Conservation (phyloP, 2,113 vertebrate genomes). For the Halcyon senegalensis region DNA sequence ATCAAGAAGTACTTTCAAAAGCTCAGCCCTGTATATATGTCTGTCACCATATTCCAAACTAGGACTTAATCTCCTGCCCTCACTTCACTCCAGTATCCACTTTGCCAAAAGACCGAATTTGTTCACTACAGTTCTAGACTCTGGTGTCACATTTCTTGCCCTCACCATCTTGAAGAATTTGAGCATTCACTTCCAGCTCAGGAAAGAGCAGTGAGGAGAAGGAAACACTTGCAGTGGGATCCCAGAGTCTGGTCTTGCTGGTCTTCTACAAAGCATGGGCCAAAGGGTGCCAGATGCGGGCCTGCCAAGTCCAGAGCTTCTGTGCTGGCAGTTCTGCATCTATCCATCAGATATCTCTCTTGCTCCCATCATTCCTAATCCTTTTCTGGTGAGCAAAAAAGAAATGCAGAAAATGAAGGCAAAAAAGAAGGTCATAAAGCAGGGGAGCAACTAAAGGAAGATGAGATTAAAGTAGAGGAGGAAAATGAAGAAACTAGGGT, state of each 20-base stretch:
- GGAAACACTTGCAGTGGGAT: background rate
- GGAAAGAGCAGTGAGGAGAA: background rate
- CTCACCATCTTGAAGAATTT: background rate
- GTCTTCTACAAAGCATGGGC: background rate
- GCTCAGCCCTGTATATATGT: background rate
- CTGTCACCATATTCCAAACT: background rate
- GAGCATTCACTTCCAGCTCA: background rate
- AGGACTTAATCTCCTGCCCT: background rate
- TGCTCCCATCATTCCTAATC: background rate
- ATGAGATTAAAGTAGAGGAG: background rate
- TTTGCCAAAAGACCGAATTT: background rate
- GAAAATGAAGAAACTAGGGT: background rate
- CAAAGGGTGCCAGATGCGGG: background rate
- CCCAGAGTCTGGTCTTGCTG: background rate
- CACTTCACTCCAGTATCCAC: background rate
- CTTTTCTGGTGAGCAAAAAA: background rate
- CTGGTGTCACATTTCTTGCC: background rate
- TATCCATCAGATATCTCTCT: background rate
- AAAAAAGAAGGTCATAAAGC: background rate
- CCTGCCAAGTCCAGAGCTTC: background rate
- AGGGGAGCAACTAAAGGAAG: background rate
- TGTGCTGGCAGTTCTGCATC: fast-evolving
- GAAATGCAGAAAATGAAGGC: background rate
- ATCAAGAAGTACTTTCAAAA: background rate
- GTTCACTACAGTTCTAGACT: fast-evolving